Conservation (phyloP, 2,888 invertebrate genomes). For the Tipula confusa region DNA sequence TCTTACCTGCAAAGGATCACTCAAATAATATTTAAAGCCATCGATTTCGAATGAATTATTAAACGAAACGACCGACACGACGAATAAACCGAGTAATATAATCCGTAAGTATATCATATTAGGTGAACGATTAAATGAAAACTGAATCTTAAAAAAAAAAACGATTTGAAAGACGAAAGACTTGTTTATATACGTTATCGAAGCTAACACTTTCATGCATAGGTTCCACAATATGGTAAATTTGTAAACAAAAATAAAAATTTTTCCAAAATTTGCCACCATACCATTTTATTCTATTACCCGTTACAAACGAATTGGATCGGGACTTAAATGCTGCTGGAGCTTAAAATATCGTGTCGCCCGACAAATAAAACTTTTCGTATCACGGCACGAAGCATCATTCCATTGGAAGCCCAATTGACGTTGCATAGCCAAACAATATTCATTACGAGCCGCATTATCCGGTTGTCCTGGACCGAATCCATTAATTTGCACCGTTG, state of each 20-base stretch:
- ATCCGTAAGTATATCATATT: too few species aligned
- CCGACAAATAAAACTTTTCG: background rate
- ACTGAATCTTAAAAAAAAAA: too few species aligned
- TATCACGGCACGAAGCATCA: background rate
- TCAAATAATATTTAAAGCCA: background rate
- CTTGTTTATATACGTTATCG: too few species aligned
- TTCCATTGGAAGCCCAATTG: background rate
- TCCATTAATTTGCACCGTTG: background rate
- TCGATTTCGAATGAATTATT: background rate
- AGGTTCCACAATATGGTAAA: too few species aligned
- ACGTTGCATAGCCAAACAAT: background rate
- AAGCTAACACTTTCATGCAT: too few species aligned
- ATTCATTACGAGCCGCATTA: background rate
- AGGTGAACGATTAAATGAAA: too few species aligned
- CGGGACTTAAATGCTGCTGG: background rate
- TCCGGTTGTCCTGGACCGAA: background rate
- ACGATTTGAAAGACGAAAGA: too few species aligned
- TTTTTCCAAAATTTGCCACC: too few species aligned
- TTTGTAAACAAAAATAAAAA: too few species aligned
- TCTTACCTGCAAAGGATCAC: background rate
- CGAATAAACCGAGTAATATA: background rate
- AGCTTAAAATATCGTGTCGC: background rate
- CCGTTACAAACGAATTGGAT: background rate
- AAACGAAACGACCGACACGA: background rate
- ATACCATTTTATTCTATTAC: too few species aligned